Conservation (phyloP, 2,888 invertebrate species). For the Leptarthrus brevirostris region DNA sequence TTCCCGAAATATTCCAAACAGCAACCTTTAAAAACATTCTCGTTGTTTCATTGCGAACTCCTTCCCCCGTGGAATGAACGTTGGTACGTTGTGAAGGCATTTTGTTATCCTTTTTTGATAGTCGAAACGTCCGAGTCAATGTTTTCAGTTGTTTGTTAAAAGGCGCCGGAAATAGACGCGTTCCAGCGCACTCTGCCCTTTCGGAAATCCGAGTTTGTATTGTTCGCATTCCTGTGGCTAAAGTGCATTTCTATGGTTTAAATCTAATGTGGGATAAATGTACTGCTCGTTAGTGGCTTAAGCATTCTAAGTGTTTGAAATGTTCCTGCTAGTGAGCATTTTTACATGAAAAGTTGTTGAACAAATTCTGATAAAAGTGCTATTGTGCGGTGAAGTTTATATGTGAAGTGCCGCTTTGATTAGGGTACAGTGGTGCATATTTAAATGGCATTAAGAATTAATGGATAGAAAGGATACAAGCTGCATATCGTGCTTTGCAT, state of each 20-base stretch:
- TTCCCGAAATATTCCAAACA: constrained; percentile 7
- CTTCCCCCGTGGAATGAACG: background rate
- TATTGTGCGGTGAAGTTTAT: background rate
- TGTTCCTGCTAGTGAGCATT: constrained; percentile 14
- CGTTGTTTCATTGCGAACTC: background rate
- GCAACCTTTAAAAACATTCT: constrained; percentile 29
- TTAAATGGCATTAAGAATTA: constrained; percentile 39
- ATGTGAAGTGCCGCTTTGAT: constrained; percentile 2
- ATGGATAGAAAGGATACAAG: constrained; percentile 25
- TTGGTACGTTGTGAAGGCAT: constrained; percentile 20
- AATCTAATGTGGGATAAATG: constrained; percentile 27
- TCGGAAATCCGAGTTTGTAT: background rate
- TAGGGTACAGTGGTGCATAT: constrained; percentile 14
- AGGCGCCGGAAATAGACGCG: constrained; percentile 63
- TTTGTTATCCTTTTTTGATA: constrained; percentile 47
- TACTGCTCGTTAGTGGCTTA: constrained; percentile 18
- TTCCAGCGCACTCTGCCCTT: background rate
- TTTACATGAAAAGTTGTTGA: constrained; percentile 10
- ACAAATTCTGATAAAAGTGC: background rate
- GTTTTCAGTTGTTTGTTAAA: constrained; percentile 61
- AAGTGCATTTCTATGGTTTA: constrained; percentile 17
- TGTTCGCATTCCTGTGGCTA: constrained; percentile 6
- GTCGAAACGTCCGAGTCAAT: constrained; percentile 46
- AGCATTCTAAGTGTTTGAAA: constrained; percentile 10
- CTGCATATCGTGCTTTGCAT: background rate